Evolutionary conservation across 2,113 vertebrate genomes (phyloP).

Genomic region (Tenrec ecaudatus): DNA sequence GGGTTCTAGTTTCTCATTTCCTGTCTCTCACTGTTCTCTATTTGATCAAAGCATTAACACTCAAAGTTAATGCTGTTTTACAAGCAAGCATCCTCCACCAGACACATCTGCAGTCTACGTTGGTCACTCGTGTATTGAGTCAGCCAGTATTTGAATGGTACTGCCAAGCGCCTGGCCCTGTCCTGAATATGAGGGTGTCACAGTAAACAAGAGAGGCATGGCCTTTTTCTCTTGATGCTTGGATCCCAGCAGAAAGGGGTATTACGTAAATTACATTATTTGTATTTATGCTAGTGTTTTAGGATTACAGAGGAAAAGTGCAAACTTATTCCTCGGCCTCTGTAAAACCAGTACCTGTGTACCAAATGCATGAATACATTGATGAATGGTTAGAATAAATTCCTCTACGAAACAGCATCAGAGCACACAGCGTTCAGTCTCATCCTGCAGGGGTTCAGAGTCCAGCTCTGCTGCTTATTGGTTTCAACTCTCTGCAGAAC

Average conservation of each 20-base stretch:
- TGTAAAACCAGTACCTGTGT: background rate
- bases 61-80: background rate
- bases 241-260: background rate
- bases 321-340: background rate
- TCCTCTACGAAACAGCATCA: background rate
- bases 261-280: background rate
- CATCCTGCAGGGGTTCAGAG: background rate
- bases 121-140: background rate
- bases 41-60: background rate
- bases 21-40: background rate
- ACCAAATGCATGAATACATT: background rate
- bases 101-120: background rate
- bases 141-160: background rate
- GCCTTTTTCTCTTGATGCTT: background rate
- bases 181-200: background rate
- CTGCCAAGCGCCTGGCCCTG: too few relatives aligned
- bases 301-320: background rate
- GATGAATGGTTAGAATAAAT: background rate
- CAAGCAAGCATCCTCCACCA: background rate
- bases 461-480: background rate
- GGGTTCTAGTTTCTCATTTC: background rate
- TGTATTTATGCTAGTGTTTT: background rate
- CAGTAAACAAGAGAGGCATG: background rate
- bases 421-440: background rate
- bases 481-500: background rate